These are phyloP conservation scores for Drosophila trapezifrons DNA, from an alignment of 1,140 invertebrate species.

Conservation along the genomic window DNA sequence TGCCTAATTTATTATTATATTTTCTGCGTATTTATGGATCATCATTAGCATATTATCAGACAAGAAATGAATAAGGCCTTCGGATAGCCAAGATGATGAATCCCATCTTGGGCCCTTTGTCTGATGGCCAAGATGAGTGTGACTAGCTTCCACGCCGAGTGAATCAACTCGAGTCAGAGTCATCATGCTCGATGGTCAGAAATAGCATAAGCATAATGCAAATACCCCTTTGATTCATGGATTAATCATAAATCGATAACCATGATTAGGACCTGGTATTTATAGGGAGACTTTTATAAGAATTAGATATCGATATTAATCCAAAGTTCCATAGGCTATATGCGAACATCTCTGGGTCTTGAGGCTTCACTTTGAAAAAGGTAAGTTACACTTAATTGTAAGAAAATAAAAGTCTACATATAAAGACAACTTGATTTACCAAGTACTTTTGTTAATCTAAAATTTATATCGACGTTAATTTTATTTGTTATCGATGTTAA, in stretches of 20 bases:
- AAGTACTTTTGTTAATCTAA: too few species aligned
- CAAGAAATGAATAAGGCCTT: neutral
- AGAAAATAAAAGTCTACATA: too few species aligned
- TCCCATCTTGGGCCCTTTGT: constrained; percentile 8
- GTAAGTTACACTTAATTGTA: too few species aligned
- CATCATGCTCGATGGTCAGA: constrained; percentile 7
- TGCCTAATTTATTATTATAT: too few species aligned
- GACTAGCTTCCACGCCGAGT: neutral
- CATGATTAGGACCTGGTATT: neutral
- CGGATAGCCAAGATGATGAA: constrained; percentile 12
- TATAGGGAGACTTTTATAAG: neutral
- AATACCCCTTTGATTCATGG: constrained; percentile 30
- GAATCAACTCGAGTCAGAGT: constrained; percentile 12
- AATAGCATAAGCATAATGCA: constrained; percentile 26
- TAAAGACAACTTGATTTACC: too few species aligned
- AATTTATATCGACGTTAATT: too few species aligned
- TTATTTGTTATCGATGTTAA: too few species aligned
- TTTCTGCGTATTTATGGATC: too few species aligned
- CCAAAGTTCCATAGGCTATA: too few species aligned
- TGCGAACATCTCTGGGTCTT: too few species aligned
- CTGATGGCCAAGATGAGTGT: constrained; percentile 22
- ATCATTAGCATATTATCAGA: neutral
- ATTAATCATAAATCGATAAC: constrained; percentile 6
- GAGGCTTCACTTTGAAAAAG: too few species aligned
- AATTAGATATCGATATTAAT: too few species aligned